Percentiles rank a stretch among this genome's conserved stretches.
These are phyloP conservation scores for Nothoprocta perdicaria DNA, from an alignment of 2,113 vertebrate genomes.

Conservation along the genomic window DNA sequence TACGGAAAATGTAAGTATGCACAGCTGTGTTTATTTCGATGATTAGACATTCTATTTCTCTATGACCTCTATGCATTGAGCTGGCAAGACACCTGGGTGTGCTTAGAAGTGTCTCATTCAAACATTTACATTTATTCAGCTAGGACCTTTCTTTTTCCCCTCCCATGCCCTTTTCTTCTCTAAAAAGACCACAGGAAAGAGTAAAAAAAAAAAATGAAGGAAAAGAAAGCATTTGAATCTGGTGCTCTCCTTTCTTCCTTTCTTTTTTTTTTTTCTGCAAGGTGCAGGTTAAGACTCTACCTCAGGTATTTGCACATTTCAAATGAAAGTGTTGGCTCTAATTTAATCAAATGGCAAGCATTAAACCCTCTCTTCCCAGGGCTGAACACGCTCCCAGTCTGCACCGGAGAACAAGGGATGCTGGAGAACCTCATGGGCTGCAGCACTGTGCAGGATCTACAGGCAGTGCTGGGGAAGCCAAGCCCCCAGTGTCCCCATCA, in stretches of 20 bases:
- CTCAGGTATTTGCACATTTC: not conserved
- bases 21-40: slow-evolving; percentile 77
- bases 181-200: not conserved
- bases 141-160: slow-evolving; percentile 49
- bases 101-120: slow-evolving; percentile 67
- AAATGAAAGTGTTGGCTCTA: not conserved
- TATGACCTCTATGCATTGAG: slow-evolving; percentile 70
- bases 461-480: not conserved
- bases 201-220: not conserved
- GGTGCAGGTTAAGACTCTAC: not conserved
- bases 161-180: slow-evolving; percentile 42
- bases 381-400: not conserved
- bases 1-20: slow-evolving; percentile 69
- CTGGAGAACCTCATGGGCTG: not conserved
- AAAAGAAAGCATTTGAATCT: not conserved
- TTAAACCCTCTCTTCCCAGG: not conserved
- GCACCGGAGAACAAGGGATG: not conserved
- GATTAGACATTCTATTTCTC: slow-evolving; percentile 72
- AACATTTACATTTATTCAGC: slow-evolving; percentile 65
- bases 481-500: not conserved
- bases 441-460: fast-evolving
- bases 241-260: not conserved
- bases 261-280: not conserved
- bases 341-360: not conserved
- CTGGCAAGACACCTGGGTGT: slow-evolving; percentile 73